Conservation (phyloP, 2,113 vertebrate species). For the Neodon shergylaensis region DNA sequence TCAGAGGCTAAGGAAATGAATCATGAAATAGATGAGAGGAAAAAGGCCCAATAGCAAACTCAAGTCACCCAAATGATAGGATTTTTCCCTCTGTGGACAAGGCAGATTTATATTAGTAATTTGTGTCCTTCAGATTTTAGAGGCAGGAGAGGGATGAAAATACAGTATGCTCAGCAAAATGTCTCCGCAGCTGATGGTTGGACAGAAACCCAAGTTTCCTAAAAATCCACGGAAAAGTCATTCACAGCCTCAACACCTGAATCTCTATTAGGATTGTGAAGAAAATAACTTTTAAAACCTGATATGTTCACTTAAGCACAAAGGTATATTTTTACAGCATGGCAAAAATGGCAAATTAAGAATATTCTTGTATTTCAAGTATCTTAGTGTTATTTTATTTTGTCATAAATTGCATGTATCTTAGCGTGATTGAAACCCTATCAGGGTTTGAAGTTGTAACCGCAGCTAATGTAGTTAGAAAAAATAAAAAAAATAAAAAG, state of each 20-base stretch:
- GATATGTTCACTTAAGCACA: slow-evolving; percentile 70
- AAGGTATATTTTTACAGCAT: slow-evolving; percentile 77
- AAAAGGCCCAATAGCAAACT: neutral
- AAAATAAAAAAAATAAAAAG: slow-evolving; percentile 69
- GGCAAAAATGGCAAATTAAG: slow-evolving; percentile 61
- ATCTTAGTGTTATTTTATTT: slow-evolving; percentile 75
- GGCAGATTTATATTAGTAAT: slow-evolving; percentile 66
- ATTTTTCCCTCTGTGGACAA: slow-evolving; percentile 16
- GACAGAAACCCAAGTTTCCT: slow-evolving; percentile 45
- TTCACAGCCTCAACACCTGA: slow-evolving; percentile 56
- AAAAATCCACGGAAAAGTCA: slow-evolving; percentile 72
- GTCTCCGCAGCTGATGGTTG: slow-evolving; percentile 33
- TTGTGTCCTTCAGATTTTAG: slow-evolving; percentile 52
- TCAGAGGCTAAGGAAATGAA: neutral
- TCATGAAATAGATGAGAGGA: slow-evolving; percentile 34
- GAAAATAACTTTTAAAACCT: slow-evolving; percentile 78
- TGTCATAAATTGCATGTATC: slow-evolving; percentile 76
- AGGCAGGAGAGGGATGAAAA: slow-evolving; percentile 69
- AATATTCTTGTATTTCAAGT: slow-evolving; percentile 71
- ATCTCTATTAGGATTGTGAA: slow-evolving; percentile 62
- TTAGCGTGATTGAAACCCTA: slow-evolving; percentile 74
- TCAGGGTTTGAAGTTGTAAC: slow-evolving; percentile 78
- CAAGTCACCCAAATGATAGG: neutral
- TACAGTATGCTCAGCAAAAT: slow-evolving; percentile 66
- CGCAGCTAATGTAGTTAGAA: slow-evolving; percentile 76